Conservation (phyloP, 2,113 vertebrate species). For the Rhineura floridana region DNA sequence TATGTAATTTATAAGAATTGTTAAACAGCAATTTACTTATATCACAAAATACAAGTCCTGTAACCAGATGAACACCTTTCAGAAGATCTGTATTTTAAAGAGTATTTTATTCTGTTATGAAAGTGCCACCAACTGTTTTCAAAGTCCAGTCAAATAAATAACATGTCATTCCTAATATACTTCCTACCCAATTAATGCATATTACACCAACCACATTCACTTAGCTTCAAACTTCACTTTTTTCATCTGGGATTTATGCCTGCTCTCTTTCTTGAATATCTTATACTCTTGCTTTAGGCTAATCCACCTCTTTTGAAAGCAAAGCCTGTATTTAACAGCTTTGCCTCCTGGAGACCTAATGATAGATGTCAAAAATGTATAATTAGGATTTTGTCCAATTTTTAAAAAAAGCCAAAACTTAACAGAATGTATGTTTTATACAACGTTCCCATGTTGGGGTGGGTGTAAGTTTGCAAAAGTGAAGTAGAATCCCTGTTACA, state of each 20-base stretch:
- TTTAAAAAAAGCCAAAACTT: constrained; percentile 31
- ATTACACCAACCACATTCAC: not conserved
- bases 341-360: constrained; percentile 32
- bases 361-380: constrained; percentile 46
- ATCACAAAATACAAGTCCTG: not conserved
- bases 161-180: not conserved
- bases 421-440: not conserved
- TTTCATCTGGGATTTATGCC: not conserved
- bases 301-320: constrained; percentile 56
- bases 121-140: not conserved
- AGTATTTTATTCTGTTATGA: not conserved
- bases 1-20: constrained; percentile 6
- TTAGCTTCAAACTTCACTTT: constrained; percentile 28
- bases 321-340: constrained; percentile 46
- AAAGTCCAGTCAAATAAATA: not conserved
- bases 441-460: constrained; percentile 12
- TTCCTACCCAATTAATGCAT: not conserved
- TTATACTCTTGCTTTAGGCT: constrained; percentile 18
- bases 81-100: not conserved
- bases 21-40: not conserved
- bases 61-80: not conserved
- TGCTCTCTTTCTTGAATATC: constrained; percentile 8
- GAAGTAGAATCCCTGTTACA: constrained; percentile 34
- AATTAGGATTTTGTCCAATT: constrained; percentile 46
- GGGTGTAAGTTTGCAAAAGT: not conserved